Evolutionary conservation across 2,888 invertebrate genomes (phyloP), one percentile per base, ranked within the genome.

Genomic region (Endotricha flammealis): DNA sequence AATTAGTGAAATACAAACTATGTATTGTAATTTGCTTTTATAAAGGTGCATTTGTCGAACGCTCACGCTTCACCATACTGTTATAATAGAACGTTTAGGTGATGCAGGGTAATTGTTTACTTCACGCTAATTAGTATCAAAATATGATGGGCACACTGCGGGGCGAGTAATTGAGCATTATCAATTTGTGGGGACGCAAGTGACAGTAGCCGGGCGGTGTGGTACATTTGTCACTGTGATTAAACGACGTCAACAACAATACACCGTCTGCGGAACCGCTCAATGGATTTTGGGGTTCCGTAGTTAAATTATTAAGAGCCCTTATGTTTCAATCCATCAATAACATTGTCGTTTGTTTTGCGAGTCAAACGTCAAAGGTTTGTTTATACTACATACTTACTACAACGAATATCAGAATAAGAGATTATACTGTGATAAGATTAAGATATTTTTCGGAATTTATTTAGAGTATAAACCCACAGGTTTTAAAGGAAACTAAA

Each of bases 211-310:
- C 53, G 50, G 43, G 46, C 52, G 42, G 47, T 40, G 39, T 47
- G 58, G 54, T 59, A 65, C 65, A 73, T 72, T 70, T 66, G 69
- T 72, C 72, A 68, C 42, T 39, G 57, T 66, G 70, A 74, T 69
- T 70, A 66, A 72, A 70, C 59, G 72, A 63, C 56, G 64, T 66
- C 68, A 64, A 50, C 48, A 46, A 44, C 69, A 66, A 54, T 57
- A 53, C 42, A 52, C 48, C 38, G 56, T 12, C 34, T 14, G 23
- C 23, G 24, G 32, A 14, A 25, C 32, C 25, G 32, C 32, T 25
- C 16, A 33, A 16, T 16, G 10, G 27, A 25, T 33, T 33, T 33
- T 33, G 32, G 32, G 25, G 10, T 32, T 12, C 30, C 27, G 17
- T 33, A 33, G 25, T 24, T 33, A 33, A 33, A 33, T 33, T 33